Percentiles rank a stretch among this genome's conserved stretches.
phyloP scores from a whole-genome alignment of 2,888 invertebrate species.

The Lycocerus yunnanus region DNA sequence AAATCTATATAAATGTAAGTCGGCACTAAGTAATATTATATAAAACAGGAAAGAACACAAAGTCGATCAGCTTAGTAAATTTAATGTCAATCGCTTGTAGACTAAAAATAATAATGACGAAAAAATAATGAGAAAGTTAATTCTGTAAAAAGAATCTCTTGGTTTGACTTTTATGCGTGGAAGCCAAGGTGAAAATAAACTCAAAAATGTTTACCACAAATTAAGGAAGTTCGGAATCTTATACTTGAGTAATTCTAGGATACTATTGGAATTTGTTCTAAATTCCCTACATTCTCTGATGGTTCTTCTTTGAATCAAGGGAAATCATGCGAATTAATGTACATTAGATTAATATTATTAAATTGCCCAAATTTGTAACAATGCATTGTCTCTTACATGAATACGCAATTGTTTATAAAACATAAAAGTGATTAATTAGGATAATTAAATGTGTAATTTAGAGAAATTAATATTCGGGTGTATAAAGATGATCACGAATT shows the following conservation, averaged over 20 bases:
- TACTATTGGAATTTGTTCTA: slow-evolving; percentile 4
- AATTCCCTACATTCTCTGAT: slow-evolving; percentile 6
- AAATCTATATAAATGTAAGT: no score
- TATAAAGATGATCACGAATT: not conserved
- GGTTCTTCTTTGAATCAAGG: slow-evolving; percentile 12
- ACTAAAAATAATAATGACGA: not conserved
- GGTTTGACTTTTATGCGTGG: not conserved
- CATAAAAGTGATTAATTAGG: slow-evolving; percentile 2
- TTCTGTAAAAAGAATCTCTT: not conserved
- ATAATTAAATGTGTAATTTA: not conserved
- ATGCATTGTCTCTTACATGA: not conserved
- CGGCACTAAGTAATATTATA: no score
- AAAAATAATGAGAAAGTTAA: not conserved
- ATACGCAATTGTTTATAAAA: not conserved
- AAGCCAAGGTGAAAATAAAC: not conserved
- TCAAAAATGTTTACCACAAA: not conserved
- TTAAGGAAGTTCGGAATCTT: not conserved
- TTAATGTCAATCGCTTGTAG: not conserved
- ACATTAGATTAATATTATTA: slow-evolving; percentile 16
- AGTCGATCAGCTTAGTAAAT: not conserved
- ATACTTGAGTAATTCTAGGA: slow-evolving; percentile 2
- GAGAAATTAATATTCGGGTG: not conserved
- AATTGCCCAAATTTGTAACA: slow-evolving; percentile 3
- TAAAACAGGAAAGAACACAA: not conserved
- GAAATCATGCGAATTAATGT: slow-evolving; percentile 16